Conservation (phyloP, 2,888 invertebrate genomes). For the Entomobrya proxima region DNA sequence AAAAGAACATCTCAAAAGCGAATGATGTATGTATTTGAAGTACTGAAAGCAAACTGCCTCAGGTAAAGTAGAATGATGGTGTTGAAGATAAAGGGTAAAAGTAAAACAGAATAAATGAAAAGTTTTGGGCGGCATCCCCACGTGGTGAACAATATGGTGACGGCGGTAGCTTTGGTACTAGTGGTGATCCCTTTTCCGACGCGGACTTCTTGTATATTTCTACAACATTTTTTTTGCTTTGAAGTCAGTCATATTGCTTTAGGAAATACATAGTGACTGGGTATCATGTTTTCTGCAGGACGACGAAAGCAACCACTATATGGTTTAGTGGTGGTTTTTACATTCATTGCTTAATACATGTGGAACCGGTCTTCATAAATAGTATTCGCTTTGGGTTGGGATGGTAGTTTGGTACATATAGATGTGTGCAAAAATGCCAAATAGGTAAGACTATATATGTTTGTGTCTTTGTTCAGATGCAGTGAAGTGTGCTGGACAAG, state of each 20-base stretch:
- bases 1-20: not conserved
- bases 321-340: not conserved
- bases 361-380: not conserved
- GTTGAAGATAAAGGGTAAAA: not conserved
- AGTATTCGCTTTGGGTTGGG: too few species aligned
- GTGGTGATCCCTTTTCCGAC: not conserved
- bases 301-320: not conserved
- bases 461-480: constrained; percentile 37
- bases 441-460: not conserved
- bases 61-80: constrained; percentile 19
- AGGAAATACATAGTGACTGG: not conserved
- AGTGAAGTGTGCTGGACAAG: constrained; percentile 52
- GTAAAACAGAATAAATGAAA: constrained; percentile 8
- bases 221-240: not conserved
- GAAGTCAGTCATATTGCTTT: constrained; percentile 12
- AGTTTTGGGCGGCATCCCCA: not conserved
- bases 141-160: not conserved
- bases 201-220: too few species aligned
- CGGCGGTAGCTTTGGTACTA: not conserved
- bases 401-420: too few species aligned
- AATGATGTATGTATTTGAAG: not conserved
- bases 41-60: not conserved
- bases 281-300: not conserved
- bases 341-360: not conserved
- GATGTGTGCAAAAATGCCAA: not conserved